A percentile compares a stretch with the other conserved stretches of the same genome.
Evolutionary conservation across 2,797 vertebrate genomes (phyloP).

Genomic region (Apodemus agrarius): DNA sequence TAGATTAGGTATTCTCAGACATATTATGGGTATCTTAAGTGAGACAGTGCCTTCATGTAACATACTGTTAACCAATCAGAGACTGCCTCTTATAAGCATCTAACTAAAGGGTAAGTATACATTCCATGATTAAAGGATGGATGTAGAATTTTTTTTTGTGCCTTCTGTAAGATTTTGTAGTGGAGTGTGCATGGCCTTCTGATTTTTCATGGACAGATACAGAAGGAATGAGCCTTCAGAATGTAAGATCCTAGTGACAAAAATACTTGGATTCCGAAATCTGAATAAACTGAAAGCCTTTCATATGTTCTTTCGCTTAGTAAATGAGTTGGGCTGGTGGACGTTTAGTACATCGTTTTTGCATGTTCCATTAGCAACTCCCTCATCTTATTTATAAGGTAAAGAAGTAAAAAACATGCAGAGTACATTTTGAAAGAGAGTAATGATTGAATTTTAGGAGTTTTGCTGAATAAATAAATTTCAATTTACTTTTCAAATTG

Average conservation of each 20-base stretch:
- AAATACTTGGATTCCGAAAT: neutral
- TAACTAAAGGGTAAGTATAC: neutral
- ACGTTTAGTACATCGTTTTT: neutral
- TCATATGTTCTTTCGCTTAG: neutral
- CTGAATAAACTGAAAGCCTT: neutral
- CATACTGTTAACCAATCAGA: neutral
- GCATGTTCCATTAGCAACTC: neutral
- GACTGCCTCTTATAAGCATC: neutral
- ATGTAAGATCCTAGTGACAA: neutral
- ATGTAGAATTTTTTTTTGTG: neutral
- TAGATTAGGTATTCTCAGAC: neutral
- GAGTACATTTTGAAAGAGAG: neutral
- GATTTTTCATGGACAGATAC: neutral
- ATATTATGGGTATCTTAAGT: neutral
- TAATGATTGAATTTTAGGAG: neutral
- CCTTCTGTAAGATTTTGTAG: neutral
- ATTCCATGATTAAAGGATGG: neutral
- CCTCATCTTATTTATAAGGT: neutral
- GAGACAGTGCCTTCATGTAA: neutral
- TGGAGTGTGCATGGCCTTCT: neutral
- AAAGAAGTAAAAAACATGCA: neutral
- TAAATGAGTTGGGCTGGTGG: neutral
- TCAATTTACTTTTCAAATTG: neutral
- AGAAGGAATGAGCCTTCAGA: neutral
- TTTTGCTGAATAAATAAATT: neutral